Conservation (phyloP, 2,113 vertebrate genomes). For the Pipra filicauda region DNA sequence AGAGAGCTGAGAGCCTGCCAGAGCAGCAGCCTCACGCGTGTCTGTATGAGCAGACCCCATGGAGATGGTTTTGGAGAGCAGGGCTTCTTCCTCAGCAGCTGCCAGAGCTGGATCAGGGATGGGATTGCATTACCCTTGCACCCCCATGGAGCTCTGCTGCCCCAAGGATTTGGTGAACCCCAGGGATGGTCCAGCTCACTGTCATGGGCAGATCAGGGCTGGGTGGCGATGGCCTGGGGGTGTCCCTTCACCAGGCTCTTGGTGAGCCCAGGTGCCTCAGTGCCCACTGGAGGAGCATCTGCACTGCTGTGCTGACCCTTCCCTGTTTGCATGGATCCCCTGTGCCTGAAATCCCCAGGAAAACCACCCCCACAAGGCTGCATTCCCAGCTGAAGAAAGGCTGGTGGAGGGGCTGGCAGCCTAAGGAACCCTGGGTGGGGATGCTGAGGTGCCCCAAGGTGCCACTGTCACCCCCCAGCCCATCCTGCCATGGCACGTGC, state of each 20-base stretch:
- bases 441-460: neutral
- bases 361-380: neutral
- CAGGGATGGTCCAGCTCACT: fast-evolving
- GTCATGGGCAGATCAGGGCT: neutral
- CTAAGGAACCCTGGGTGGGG: too few relatives aligned
- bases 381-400: neutral
- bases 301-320: neutral
- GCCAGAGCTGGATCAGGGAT: neutral
- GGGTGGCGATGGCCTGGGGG: fast-evolving
- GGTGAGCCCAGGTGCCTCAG: neutral
- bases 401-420: neutral
- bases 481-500: fast-evolving
- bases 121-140: fast-evolving
- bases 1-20: neutral
- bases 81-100: neutral
- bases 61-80: neutral
- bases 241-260: neutral
- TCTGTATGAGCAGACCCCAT: fast-evolving
- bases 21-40: fast-evolving
- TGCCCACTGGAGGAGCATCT: neutral
- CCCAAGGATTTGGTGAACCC: neutral
- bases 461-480: neutral
- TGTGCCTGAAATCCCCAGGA: fast-evolving
- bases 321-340: fast-evolving
- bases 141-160: neutral